Evolutionary conservation across 1,140 invertebrate species (phyloP).

Genomic region (Pseudomyrmex pallidus): DNA sequence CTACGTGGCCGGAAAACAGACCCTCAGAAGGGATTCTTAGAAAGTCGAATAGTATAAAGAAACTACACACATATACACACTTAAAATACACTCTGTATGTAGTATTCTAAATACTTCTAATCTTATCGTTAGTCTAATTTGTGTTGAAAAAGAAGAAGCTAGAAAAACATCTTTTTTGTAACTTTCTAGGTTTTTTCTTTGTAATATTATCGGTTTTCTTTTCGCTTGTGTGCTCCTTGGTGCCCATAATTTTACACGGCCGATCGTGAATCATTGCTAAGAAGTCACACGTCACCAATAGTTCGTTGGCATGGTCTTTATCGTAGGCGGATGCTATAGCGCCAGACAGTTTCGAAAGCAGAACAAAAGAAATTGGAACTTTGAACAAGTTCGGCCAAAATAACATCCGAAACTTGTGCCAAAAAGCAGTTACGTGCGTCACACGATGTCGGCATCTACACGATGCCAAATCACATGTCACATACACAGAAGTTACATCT

Average conservation of each 20-base stretch:
- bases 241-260: constrained; percentile 43
- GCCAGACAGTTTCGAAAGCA: constrained; percentile 69
- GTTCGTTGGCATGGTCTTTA: constrained; percentile 58
- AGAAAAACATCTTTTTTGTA: too few species aligned
- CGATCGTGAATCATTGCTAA: constrained; percentile 62
- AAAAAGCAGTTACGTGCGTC: constrained; percentile 66
- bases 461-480: constrained; percentile 69
- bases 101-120: too few species aligned
- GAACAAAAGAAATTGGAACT: constrained; percentile 71
- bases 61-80: too few species aligned
- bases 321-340: constrained; percentile 49
- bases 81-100: too few species aligned
- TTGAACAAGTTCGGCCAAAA: constrained; percentile 10
- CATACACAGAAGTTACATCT: neutral
- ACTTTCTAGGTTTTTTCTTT: too few species aligned
- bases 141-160: too few species aligned
- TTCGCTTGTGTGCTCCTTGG: too few species aligned
- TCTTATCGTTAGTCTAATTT: too few species aligned
- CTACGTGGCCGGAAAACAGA: too few species aligned
- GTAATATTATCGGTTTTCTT: too few species aligned
- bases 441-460: constrained; percentile 22
- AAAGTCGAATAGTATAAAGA: too few species aligned
- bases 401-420: constrained; percentile 55
- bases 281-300: constrained; percentile 49
- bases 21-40: too few species aligned